Percentiles rank a stretch among this genome's conserved stretches.
These are phyloP conservation scores for Lepidocyrtinus sp. DNA, from an alignment of 2,888 invertebrate species.

Conservation along the genomic window DNA sequence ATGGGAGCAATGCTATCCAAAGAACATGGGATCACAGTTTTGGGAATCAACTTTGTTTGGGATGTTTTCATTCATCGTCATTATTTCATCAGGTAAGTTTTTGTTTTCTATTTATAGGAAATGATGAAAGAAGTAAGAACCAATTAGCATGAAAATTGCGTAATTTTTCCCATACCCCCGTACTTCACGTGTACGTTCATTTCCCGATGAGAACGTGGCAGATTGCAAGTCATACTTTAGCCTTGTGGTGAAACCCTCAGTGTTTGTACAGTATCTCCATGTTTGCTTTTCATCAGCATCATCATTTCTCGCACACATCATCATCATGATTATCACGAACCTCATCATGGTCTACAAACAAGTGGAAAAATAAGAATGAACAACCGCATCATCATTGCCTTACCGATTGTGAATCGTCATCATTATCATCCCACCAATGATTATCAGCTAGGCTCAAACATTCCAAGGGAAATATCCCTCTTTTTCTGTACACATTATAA, in stretches of 20 bases:
- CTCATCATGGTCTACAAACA: conserved; percentile 9
- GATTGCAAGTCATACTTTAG: too few relatives aligned
- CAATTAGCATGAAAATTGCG: too few relatives aligned
- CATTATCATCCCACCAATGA: conserved; percentile 19
- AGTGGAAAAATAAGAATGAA: conserved; percentile 5
- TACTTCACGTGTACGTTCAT: too few relatives aligned
- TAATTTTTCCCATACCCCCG: too few relatives aligned
- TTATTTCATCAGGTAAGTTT: conserved; percentile 64
- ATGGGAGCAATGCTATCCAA: conserved; percentile 84
- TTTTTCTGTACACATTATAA: neutral
- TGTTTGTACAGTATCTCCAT: neutral
- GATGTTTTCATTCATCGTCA: conserved; percentile 77
- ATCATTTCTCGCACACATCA: neutral
- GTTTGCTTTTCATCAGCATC: conserved; percentile 9
- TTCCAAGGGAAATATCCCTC: neutral
- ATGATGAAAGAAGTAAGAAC: too few relatives aligned
- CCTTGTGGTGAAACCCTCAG: neutral
- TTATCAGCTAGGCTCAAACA: neutral
- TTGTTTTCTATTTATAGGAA: too few relatives aligned
- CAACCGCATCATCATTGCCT: conserved; percentile 6
- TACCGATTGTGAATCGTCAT: conserved; percentile 7
- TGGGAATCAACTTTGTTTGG: conserved; percentile 84
- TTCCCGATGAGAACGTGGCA: too few relatives aligned
- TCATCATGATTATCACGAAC: conserved; percentile 26
- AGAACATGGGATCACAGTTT: conserved; percentile 87